Conservation (phyloP, 1,140 invertebrate species). For the Zaprionus ornatus region DNA sequence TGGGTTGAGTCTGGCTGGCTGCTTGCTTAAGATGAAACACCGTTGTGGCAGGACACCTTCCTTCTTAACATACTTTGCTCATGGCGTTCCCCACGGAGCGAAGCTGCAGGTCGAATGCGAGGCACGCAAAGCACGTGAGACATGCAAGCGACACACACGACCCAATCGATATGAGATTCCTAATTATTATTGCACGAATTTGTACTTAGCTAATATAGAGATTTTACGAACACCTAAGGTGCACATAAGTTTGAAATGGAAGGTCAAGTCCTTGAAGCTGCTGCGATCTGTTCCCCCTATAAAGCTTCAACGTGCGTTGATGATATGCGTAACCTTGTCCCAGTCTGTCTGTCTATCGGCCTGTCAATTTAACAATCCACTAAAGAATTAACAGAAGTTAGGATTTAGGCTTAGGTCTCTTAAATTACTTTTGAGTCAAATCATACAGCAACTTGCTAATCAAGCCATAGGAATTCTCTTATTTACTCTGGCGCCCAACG, state of each 20-base stretch:
- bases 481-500: no score
- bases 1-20: neutral
- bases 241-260: neutral
- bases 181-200: slow-evolving; percentile 23
- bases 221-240: neutral
- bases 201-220: neutral
- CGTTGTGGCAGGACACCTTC: neutral
- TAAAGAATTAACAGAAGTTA: no score
- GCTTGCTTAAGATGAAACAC: slow-evolving; percentile 16
- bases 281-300: no score
- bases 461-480: no score
- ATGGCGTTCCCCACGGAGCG: neutral
- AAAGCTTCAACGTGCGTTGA: no score
- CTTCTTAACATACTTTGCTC: neutral
- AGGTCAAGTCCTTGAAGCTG: neutral
- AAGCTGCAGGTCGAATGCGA: slow-evolving; percentile 1
- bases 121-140: slow-evolving; percentile 13
- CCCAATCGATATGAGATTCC: slow-evolving; percentile 19
- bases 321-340: no score
- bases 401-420: no score
- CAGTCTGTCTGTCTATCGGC: no score
- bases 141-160: neutral
- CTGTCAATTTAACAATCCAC: no score
- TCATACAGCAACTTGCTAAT: no score
- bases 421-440: no score